Evolutionary conservation across 2,113 vertebrate genomes (phyloP), one percentile per base, ranked within the genome.

Genomic region (Hyperopisus bebe): DNA sequence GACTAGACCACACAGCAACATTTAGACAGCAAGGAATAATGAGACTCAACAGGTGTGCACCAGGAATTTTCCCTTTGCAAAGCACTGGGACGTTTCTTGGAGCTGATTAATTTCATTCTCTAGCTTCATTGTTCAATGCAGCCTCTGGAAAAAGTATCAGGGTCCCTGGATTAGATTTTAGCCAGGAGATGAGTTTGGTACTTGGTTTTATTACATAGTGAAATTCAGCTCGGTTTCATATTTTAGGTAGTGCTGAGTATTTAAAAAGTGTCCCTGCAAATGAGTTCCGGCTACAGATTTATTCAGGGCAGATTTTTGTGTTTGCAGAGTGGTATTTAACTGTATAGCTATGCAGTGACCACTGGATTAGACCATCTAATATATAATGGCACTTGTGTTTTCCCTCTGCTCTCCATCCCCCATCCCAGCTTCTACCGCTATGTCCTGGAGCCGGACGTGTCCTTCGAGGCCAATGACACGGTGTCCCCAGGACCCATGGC

Each of bases 391-490:
- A 80, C 5, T 8, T 42, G 17, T 24, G 35, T 31, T 44, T 15
- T 83, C 24, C 7, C 0, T n/a, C 31, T 55, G 70, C 31, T 84
- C 87, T 48, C 46, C 53, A 2, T 31, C 35, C 82, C 9, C 50
- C n/a, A 8, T 13, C 35, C 66, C 94, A 99, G 98, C 93, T 99
- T 99, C 95, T 99, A 99, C 92, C 97, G 97, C 83, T 98, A 97
- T 91, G 98, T 99, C 90, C 93, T 99, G 96, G 97, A 99, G 90
- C 93, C 98, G 3, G 98, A 99, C 90, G 93, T 97, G 90, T 91
- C 31, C 24, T 97, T 96, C 2, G 93, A 96, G 46, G 92, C 95
- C 88, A 95, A 96, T 66, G 94, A 96, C 74, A 92, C 94, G 0
- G 91, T 97, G 91, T 97, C 97, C 88, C 89, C 94, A 51, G 96